These are phyloP conservation scores for Perdix hodgsoniae DNA, from an alignment of 2,797 vertebrate species.

Conservation along the genomic window DNA sequence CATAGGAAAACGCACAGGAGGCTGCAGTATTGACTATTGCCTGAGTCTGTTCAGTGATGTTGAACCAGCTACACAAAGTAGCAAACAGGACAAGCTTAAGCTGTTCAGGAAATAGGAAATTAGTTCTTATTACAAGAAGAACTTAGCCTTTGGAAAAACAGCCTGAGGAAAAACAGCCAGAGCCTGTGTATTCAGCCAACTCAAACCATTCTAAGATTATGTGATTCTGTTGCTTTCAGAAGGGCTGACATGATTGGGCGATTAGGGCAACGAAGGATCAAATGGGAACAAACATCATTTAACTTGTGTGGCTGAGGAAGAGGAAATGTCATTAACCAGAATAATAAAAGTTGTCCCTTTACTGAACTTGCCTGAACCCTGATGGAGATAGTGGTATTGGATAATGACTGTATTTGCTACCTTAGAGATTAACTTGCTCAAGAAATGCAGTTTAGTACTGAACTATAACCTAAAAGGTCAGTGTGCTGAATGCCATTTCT, in stretches of 20 bases:
- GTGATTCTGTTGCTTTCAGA: neutral
- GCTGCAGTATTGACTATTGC: neutral
- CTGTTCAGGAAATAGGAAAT: neutral
- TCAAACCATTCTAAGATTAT: neutral
- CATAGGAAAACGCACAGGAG: neutral
- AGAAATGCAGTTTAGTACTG: neutral
- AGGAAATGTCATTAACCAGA: constrained; percentile 12
- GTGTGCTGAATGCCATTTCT: neutral
- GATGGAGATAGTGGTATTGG: neutral
- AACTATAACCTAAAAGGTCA: constrained; percentile 8
- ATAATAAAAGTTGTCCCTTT: constrained; percentile 13
- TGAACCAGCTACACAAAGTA: neutral
- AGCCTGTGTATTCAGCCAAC: neutral
- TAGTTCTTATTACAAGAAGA: neutral
- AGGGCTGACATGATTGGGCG: neutral
- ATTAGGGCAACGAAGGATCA: neutral
- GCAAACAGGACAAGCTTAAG: neutral
- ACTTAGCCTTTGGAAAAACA: neutral
- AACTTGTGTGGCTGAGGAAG: neutral
- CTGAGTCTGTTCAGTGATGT: neutral
- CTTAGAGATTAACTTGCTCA: constrained; percentile 15
- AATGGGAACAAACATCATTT: neutral
- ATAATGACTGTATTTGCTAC: neutral
- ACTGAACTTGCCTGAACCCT: constrained; percentile 8
- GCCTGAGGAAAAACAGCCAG: neutral